A percentile compares a stretch with the other conserved stretches of the same genome.
phyloP scores from a whole-genome alignment of 2,888 invertebrate genomes.

The Choristoneura rosaceana region DNA sequence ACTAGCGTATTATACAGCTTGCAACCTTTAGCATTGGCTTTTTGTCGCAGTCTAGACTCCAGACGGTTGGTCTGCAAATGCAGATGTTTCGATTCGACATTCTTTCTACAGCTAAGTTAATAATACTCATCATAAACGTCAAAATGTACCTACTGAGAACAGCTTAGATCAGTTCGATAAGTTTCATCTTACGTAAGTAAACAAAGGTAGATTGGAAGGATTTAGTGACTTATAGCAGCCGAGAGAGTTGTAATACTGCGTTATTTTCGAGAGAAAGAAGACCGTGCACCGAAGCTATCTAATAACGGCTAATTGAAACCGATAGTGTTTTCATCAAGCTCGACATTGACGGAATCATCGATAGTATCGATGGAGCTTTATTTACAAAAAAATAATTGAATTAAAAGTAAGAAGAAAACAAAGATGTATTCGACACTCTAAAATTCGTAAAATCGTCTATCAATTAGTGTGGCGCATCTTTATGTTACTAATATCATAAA shows the following conservation, averaged over 20 bases:
- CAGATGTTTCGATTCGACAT: neutral
- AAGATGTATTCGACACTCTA: too few relatives aligned
- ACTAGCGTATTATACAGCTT: neutral
- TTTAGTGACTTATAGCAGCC: neutral
- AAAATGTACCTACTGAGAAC: neutral
- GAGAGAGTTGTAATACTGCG: neutral
- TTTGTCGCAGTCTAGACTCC: conserved; percentile 1
- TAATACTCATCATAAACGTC: neutral
- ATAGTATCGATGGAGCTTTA: too few relatives aligned
- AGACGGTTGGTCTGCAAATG: neutral
- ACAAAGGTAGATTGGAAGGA: neutral
- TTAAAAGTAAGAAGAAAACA: too few relatives aligned
- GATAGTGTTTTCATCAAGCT: too few relatives aligned
- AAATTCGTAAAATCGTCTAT: too few relatives aligned
- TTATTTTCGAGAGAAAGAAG: neutral
- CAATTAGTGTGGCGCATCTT: too few relatives aligned
- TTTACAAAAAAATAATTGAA: too few relatives aligned
- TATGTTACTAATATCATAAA: too few relatives aligned
- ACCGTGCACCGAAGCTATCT: neutral
- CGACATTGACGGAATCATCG: too few relatives aligned
- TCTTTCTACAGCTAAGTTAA: neutral
- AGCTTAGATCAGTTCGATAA: neutral
- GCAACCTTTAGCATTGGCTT: neutral
- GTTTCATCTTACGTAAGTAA: neutral
- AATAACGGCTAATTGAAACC: too few relatives aligned